A percentile compares a stretch with the other conserved stretches of the same genome.
Evolutionary conservation across 2,888 invertebrate genomes (phyloP).

Genomic region (Fragum whitleyi): DNA sequence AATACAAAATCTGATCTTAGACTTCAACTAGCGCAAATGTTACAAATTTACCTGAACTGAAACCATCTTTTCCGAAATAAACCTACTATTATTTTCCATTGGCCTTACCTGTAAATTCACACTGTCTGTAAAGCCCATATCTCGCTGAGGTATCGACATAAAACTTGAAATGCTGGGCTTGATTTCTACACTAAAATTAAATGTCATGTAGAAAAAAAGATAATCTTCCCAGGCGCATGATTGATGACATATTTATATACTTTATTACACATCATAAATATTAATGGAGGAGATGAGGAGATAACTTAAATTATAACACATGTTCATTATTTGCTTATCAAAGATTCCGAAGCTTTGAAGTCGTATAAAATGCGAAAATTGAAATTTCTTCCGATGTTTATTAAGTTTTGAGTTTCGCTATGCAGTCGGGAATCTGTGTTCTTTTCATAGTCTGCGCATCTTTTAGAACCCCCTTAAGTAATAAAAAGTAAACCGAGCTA

Average conservation of each 20-base stretch:
- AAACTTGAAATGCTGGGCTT: background rate
- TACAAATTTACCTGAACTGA: too few species aligned
- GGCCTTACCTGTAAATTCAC: constrained; percentile 1
- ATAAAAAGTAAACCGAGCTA: constrained; percentile 19
- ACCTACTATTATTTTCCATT: background rate
- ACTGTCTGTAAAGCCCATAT: background rate
- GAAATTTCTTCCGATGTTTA: constrained; percentile 27
- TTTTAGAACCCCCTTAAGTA: background rate
- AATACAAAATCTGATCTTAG: too few species aligned
- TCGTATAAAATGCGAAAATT: constrained; percentile 29
- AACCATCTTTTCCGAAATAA: too few species aligned
- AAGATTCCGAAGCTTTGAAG: constrained; percentile 28
- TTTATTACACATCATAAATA: constrained; percentile 49
- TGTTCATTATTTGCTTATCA: constrained; percentile 33
- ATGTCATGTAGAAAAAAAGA: constrained; percentile 43
- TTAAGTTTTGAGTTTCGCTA: constrained; percentile 19
- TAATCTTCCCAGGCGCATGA: constrained; percentile 39
- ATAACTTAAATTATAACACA: constrained; percentile 36
- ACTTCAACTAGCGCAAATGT: too few species aligned
- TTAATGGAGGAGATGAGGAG: constrained; percentile 35
- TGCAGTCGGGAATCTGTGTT: constrained; percentile 10
- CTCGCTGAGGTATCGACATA: background rate
- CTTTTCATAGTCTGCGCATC: background rate
- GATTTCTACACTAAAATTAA: constrained; percentile 37
- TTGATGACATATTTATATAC: constrained; percentile 38